Evolutionary conservation across 1,140 invertebrate species (phyloP).

Genomic region (Apis florea): DNA sequence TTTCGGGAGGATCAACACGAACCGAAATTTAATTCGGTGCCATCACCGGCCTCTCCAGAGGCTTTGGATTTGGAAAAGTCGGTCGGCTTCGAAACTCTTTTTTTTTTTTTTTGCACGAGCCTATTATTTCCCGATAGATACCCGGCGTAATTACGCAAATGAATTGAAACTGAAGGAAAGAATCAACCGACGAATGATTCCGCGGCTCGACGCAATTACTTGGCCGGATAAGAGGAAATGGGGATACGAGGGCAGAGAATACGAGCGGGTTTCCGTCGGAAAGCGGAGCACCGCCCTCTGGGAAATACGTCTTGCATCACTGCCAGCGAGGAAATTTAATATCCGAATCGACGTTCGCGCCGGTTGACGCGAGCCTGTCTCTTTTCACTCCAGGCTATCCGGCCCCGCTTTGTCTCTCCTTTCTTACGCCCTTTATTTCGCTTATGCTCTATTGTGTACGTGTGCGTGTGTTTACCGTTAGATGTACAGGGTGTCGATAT

Average conservation of each 20-base stretch:
- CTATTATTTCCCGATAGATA: neutral
- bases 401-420: neutral
- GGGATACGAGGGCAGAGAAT: neutral
- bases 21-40: no score
- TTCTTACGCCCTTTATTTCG: no score
- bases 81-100: no score
- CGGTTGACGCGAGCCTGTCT: neutral
- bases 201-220: constrained; percentile 15
- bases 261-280: constrained; percentile 28
- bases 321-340: constrained; percentile 60
- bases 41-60: no score
- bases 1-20: no score
- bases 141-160: constrained; percentile 18
- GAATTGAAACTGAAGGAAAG: constrained; percentile 9
- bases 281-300: constrained; percentile 39
- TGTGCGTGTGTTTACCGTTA: no score
- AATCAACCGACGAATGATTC: constrained; percentile 19
- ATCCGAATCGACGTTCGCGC: constrained; percentile 58
- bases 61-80: no score
- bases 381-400: neutral
- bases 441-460: no score
- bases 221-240: constrained; percentile 5
- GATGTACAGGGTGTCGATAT: no score
- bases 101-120: no score
- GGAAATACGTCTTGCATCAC: constrained; percentile 50